These are phyloP conservation scores for Caenorhabditis doughertyi DNA, from an alignment of 2,888 invertebrate genomes.

Conservation along the genomic window DNA sequence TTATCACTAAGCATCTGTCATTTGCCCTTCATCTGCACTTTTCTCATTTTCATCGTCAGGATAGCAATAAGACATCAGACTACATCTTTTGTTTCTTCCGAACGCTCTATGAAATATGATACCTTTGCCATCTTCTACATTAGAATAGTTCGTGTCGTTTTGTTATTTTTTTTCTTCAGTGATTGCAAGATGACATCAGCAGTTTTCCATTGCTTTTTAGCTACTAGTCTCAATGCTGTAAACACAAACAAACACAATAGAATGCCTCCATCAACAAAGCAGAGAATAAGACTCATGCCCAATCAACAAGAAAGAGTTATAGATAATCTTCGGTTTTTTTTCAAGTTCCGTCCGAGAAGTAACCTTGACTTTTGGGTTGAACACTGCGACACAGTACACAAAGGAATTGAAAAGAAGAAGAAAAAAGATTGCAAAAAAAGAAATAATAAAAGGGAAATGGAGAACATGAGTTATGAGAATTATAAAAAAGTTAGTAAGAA, in stretches of 20 bases:
- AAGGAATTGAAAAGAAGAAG: slow-evolving; percentile 23
- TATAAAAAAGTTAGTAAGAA: background rate
- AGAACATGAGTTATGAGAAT: slow-evolving; percentile 42
- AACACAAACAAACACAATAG: slow-evolving; percentile 51
- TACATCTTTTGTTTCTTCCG: background rate
- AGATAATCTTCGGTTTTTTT: slow-evolving; percentile 29
- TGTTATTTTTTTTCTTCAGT: slow-evolving; percentile 9
- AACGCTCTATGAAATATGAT: slow-evolving; percentile 36
- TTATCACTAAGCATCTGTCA: background rate
- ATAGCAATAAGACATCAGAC: slow-evolving; percentile 10
- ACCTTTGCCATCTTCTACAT: slow-evolving; percentile 1
- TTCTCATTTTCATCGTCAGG: background rate
- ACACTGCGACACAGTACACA: slow-evolving; percentile 41
- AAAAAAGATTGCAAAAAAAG: slow-evolving; percentile 17
- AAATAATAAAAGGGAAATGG: slow-evolving; percentile 40
- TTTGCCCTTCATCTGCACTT: slow-evolving; percentile 19
- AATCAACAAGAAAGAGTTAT: slow-evolving; percentile 12
- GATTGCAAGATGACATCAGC: background rate
- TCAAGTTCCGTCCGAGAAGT: slow-evolving; percentile 17
- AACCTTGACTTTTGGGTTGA: slow-evolving; percentile 35
- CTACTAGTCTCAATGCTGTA: background rate
- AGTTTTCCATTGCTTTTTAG: too few relatives aligned
- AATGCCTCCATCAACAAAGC: slow-evolving; percentile 29
- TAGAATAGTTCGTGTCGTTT: slow-evolving; percentile 16
- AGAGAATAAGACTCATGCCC: background rate